Evolutionary conservation across 2,797 vertebrate species (phyloP).

Genomic region (Bradypodion ventrale): DNA sequence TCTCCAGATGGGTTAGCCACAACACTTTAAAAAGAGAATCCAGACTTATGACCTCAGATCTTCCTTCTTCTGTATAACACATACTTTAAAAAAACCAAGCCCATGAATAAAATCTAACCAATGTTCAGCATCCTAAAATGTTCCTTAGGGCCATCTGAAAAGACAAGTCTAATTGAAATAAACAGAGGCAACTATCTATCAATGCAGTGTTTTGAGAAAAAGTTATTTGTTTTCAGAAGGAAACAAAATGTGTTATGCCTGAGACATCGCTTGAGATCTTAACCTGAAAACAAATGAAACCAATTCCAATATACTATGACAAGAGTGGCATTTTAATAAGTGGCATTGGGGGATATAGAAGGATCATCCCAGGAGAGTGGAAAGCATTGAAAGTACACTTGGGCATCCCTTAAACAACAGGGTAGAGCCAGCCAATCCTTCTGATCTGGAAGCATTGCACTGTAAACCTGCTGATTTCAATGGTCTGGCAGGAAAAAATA

Average conservation of each 20-base stretch:
- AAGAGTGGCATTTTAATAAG: neutral
- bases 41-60: neutral
- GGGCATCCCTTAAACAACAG: too few relatives aligned
- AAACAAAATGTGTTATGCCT: neutral
- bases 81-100: neutral
- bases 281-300: neutral
- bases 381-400: too few relatives aligned
- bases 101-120: neutral
- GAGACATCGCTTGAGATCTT: neutral
- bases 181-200: neutral
- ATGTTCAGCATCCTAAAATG: neutral
- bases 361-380: too few relatives aligned
- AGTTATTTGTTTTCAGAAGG: neutral
- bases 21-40: neutral
- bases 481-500: too few relatives aligned
- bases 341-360: too few relatives aligned
- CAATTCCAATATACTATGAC: too few relatives aligned
- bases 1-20: constrained; percentile 1
- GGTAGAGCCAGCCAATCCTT: too few relatives aligned
- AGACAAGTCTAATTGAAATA: neutral
- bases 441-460: too few relatives aligned
- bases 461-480: too few relatives aligned
- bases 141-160: neutral
- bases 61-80: neutral
- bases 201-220: neutral